phyloP scores from a whole-genome alignment of 2,888 invertebrate genomes.

The Spilosoma lubricipeda region DNA sequence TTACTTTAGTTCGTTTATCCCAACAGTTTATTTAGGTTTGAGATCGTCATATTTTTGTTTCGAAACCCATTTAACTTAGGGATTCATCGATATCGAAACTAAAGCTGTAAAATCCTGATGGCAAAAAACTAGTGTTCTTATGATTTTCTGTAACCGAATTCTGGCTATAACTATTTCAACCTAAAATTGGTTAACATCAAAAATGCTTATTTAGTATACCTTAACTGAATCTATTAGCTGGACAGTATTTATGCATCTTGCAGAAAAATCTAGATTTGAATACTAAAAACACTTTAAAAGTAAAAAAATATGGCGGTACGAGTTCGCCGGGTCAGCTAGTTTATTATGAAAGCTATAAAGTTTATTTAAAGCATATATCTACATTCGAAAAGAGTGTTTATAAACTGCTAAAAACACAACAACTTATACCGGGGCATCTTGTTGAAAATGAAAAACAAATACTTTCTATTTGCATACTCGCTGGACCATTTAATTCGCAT shows the following conservation, averaged over 20 bases:
- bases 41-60: background rate
- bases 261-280: too few relatives aligned
- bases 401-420: background rate
- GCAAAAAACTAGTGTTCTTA: background rate
- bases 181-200: background rate
- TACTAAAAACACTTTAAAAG: too few relatives aligned
- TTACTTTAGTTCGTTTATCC: background rate
- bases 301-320: too few relatives aligned
- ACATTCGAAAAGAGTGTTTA: background rate
- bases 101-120: background rate
- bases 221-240: too few relatives aligned
- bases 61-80: too few relatives aligned
- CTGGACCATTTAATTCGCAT: slow-evolving; percentile 49
- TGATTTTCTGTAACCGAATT: background rate
- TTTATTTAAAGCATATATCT: too few relatives aligned
- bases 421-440: slow-evolving; percentile 22
- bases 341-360: too few relatives aligned
- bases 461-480: slow-evolving; percentile 41
- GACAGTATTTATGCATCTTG: too few relatives aligned
- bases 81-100: background rate
- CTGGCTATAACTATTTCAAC: background rate
- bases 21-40: background rate
- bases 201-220: background rate
- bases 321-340: too few relatives aligned
- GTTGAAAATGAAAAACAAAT: slow-evolving; percentile 39